These are phyloP conservation scores for Yoshiicerus persimilis DNA, from an alignment of 1,140 invertebrate species.

Conservation along the genomic window DNA sequence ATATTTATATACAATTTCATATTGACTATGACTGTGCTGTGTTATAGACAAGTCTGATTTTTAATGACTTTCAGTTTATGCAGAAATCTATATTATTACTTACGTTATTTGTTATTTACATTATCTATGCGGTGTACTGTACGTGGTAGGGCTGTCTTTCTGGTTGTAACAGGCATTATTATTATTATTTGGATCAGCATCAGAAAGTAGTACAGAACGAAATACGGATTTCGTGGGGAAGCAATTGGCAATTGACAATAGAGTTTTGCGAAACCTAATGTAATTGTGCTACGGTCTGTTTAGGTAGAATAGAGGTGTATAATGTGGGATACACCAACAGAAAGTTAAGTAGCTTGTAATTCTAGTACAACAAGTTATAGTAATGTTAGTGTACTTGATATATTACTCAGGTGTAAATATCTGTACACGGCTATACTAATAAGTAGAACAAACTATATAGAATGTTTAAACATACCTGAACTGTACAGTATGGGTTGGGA, in stretches of 20 bases:
- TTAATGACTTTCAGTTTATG: no score
- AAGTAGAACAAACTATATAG: not conserved
- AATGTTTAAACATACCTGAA: no score
- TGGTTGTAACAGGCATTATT: not conserved
- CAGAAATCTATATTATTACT: no score
- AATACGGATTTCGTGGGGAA: not conserved
- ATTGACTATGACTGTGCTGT: no score
- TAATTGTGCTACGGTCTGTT: not conserved
- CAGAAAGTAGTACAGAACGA: not conserved
- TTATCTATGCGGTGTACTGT: no score
- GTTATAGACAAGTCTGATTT: no score
- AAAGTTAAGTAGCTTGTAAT: not conserved
- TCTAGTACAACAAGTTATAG: no score
- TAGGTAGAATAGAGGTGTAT: not conserved
- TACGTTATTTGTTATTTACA: no score
- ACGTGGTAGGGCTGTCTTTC: not conserved
- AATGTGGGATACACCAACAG: not conserved
- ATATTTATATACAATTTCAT: no score
- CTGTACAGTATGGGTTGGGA: not conserved
- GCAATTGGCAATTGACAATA: not conserved
- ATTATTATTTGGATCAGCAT: not conserved
- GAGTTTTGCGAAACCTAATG: slow-evolving; percentile 1
- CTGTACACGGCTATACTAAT: not conserved
- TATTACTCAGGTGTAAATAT: not conserved
- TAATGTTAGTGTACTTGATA: no score